phyloP scores from a whole-genome alignment of 2,797 vertebrate species.

The Coracias cyanogaster region DNA sequence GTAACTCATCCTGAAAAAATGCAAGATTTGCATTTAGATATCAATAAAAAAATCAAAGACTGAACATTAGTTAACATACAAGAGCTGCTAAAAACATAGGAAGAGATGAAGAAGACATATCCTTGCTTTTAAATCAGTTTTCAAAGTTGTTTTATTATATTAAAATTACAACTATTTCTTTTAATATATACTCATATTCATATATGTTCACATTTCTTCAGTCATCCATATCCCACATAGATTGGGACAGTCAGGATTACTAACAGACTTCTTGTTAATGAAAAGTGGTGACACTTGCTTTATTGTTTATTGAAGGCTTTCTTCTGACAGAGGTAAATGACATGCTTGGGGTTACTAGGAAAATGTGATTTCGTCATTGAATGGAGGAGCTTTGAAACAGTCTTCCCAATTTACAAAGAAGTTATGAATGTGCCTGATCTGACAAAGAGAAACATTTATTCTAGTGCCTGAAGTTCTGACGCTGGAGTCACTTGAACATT shows the following conservation, averaged over 20 bases:
- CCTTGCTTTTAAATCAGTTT: not conserved
- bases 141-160: not conserved
- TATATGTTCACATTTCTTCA: not conserved
- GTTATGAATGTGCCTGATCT: conserved; percentile 39
- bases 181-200: not conserved
- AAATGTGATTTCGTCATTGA: conserved; percentile 76
- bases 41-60: not conserved
- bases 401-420: conserved; percentile 60
- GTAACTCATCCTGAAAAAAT: not conserved
- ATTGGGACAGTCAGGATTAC: conserved; percentile 42
- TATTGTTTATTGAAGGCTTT: conserved; percentile 72
- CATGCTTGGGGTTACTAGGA: conserved; percentile 73
- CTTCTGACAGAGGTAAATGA: conserved; percentile 80
- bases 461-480: not conserved
- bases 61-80: not conserved
- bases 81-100: conserved; percentile 8
- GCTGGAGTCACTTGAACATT: not conserved
- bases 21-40: conserved; percentile 24
- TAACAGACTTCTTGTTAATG: conserved; percentile 72
- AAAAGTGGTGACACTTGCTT: conserved; percentile 74
- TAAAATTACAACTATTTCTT: conserved; percentile 2
- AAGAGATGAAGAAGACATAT: not conserved
- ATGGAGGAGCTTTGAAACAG: conserved; percentile 65
- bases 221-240: not conserved
- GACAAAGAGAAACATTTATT: conserved; percentile 42